Evolutionary conservation across 2,797 vertebrate genomes (phyloP).

Genomic region (Bradypus variegatus): DNA sequence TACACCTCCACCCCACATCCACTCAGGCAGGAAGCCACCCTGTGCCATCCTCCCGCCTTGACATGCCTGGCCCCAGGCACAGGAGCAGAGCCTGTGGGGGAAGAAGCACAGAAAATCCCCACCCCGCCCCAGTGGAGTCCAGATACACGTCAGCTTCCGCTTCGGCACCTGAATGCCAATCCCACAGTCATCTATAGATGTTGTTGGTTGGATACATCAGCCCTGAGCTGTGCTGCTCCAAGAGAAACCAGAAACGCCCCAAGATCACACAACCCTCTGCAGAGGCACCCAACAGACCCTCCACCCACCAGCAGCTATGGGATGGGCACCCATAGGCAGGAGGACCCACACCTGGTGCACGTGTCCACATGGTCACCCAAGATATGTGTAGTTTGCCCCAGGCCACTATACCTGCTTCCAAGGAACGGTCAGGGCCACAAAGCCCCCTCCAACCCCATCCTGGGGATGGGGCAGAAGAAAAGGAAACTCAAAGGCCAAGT

Average conservation of each 20-base stretch:
- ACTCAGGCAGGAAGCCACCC: constrained; percentile 41
- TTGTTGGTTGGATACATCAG: background rate
- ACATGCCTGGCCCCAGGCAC: constrained; percentile 51
- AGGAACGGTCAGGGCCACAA: background rate
- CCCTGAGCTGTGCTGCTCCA: background rate
- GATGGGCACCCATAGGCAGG: background rate
- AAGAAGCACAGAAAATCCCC: constrained; percentile 30
- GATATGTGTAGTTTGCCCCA: background rate
- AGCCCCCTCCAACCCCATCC: background rate
- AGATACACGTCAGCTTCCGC: constrained; percentile 2
- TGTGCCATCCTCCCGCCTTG: constrained; percentile 45
- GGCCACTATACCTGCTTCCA: background rate
- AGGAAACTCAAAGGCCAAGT: constrained; percentile 23
- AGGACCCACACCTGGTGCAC: background rate
- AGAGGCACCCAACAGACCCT: background rate
- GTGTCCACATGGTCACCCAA: background rate
- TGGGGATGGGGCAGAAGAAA: background rate
- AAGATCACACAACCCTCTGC: background rate
- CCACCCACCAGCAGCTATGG: background rate
- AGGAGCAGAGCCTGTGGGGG: background rate
- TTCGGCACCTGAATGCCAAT: background rate
- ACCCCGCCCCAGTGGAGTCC: background rate
- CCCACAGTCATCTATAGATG: background rate
- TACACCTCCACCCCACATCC: constrained; percentile 6
- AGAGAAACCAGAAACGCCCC: background rate